Conservation (phyloP, 2,797 vertebrate species). For the Perodicticus potto region DNA sequence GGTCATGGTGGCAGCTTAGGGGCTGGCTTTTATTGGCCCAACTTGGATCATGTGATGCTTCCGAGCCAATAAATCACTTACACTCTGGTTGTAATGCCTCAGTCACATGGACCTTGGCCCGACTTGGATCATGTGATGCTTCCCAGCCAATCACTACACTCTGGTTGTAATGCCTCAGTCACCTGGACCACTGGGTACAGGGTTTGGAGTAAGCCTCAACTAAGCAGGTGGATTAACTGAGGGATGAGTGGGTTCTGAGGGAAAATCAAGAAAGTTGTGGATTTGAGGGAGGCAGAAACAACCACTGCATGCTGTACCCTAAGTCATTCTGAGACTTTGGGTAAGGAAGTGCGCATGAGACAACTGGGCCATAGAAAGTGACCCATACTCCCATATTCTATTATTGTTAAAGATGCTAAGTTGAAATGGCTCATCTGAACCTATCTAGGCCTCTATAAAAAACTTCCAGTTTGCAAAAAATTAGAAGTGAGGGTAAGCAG, state of each 20-base stretch:
- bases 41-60: not conserved
- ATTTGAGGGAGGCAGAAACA: not conserved
- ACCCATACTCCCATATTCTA: too few species aligned
- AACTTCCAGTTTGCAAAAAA: not conserved
- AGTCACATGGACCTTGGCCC: not conserved
- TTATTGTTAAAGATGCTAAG: not conserved
- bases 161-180: not conserved
- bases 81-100: not conserved
- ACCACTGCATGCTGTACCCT: not conserved
- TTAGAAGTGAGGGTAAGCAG: not conserved
- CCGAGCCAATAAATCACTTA: not conserved
- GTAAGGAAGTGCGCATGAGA: accelerated
- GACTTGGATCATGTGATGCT: not conserved
- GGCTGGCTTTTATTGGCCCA: not conserved
- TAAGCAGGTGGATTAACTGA: not conserved
- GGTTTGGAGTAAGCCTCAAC: accelerated
- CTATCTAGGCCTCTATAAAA: not conserved
- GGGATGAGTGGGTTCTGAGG: not conserved
- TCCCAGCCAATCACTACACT: not conserved
- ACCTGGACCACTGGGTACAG: accelerated
- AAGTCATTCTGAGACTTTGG: not conserved
- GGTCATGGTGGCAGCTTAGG: too few species aligned
- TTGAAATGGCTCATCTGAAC: not conserved
- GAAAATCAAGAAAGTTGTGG: not conserved
- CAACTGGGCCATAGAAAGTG: accelerated